Percentiles rank a stretch among this genome's conserved stretches.
These are phyloP conservation scores for Vespertilio murinus DNA, from an alignment of 2,797 vertebrate genomes.

Conservation along the genomic window DNA sequence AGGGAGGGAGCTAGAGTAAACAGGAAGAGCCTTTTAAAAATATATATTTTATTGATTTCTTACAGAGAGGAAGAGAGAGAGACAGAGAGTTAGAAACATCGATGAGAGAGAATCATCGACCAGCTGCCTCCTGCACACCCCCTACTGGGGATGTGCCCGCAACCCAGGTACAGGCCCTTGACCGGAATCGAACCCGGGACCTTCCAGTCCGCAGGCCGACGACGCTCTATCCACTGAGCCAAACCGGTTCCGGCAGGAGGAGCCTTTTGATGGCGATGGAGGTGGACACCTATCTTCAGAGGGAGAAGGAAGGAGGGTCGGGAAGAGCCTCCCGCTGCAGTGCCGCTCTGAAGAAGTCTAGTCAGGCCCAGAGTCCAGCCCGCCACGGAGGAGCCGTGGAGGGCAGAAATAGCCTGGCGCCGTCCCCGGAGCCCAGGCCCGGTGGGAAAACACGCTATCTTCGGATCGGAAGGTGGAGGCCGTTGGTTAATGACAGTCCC, in stretches of 20 bases:
- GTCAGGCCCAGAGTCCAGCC: background rate
- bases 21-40: background rate
- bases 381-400: background rate
- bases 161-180: no score
- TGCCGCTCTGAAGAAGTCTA: background rate
- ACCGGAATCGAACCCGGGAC: no score
- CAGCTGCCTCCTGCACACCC: no score
- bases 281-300: background rate
- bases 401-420: background rate
- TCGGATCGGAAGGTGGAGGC: background rate
- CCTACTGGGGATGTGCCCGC: no score
- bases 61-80: no score
- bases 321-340: background rate
- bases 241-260: no score
- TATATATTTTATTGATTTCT: no score
- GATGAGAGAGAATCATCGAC: no score
- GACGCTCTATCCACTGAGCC: no score
- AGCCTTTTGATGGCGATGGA: background rate
- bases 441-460: background rate
- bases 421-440: background rate
- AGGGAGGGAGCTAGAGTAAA: background rate
- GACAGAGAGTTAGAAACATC: no score
- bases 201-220: no score
- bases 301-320: background rate
- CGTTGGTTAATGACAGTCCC: background rate